Base-by-base conservation (phyloP, 2,888 invertebrate genomes). In the Acanthosoma haemorrhoidale region DNA sequence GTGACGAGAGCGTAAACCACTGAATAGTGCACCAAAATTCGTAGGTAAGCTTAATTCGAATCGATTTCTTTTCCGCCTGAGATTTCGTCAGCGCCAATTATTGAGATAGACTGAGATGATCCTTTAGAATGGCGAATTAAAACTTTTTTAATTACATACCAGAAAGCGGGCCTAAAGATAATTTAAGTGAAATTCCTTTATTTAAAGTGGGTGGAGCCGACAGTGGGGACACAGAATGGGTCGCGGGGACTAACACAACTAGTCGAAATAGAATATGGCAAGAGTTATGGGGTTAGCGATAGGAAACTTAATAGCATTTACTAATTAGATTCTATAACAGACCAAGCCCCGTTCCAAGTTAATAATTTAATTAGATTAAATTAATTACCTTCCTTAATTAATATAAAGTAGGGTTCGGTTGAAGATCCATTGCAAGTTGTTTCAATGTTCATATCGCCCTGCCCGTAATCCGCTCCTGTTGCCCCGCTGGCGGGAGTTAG, bases 331-430 rank as follows among this genome's bases (percentile, higher is more conserved):
- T 67, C 67, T 67, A 43, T 51, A 41, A 31, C 39, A 31, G 64
- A 21, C 15, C 4, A 13, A 11, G 57, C 57, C 41, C 39, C 29
- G 15, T 64, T 39, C 67, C 32, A 57, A 69, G 39, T 64, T 71
- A 71, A 71, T 71, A 68, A 71, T 71, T 71, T 71, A 71, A 71
- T 71, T 71, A 69, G 68, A 71, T 71, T 71, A 71, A 71, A 67
- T 67, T 71, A 71, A 69, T 68, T 63, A 71, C 63, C 61, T 36
- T 13, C 68, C 43, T 60, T 68, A 71, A 71, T 71, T 71, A 71
- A 71, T 69, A 71, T 71, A 71, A 71, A 71, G 71, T 32, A 57
- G 57, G 32, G 21, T 18, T 57, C 3, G 60, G n/a, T n/a, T 60
- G 60, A 60, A 67, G 67, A 64, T 64, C 64, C 64, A 43, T 64